Evolutionary conservation across 2,797 vertebrate species (phyloP).

Genomic region (Pangasius macronema): DNA sequence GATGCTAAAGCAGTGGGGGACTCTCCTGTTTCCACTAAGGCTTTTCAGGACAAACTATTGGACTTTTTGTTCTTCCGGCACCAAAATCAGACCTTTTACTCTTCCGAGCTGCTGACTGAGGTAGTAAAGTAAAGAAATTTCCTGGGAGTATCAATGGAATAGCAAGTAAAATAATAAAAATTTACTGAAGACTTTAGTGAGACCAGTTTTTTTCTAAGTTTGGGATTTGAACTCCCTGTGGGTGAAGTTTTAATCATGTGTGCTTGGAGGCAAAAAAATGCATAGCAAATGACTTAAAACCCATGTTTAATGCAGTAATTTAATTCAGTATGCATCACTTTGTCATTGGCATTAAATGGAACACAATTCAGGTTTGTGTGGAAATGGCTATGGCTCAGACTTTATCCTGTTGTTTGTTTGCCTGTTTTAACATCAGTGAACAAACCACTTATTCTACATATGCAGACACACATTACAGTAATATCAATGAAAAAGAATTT

Average conservation of each 20-base stretch:
- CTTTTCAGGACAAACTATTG: not conserved
- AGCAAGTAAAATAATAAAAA: not conserved
- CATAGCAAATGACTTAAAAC: slow-evolving; percentile 19
- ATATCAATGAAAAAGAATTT: slow-evolving; percentile 21
- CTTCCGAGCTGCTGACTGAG: slow-evolving; percentile 7
- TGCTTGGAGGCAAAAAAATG: not conserved
- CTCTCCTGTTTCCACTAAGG: slow-evolving; percentile 28
- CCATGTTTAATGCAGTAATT: slow-evolving; percentile 35
- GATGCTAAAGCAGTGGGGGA: slow-evolving; percentile 55
- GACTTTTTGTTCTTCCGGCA: not conserved
- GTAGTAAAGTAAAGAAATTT: not conserved
- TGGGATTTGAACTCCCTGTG: not conserved
- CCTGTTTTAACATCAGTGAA: not conserved
- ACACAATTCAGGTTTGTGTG: slow-evolving; percentile 20
- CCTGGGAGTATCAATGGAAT: not conserved
- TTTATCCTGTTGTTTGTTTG: not conserved
- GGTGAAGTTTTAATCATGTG: not conserved
- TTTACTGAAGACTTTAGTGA: not conserved
- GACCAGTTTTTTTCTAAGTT: not conserved
- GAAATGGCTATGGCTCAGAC: slow-evolving; percentile 31
- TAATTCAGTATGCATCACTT: not conserved
- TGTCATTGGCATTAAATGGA: slow-evolving; percentile 22
- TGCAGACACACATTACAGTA: not conserved
- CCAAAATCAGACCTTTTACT: not conserved
- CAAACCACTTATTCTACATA: not conserved